These are phyloP conservation scores for fruit fly (Drosophila melanogaster) DNA, from an alignment of 1,140 invertebrate genomes.

Conservation along the genomic window DNA sequence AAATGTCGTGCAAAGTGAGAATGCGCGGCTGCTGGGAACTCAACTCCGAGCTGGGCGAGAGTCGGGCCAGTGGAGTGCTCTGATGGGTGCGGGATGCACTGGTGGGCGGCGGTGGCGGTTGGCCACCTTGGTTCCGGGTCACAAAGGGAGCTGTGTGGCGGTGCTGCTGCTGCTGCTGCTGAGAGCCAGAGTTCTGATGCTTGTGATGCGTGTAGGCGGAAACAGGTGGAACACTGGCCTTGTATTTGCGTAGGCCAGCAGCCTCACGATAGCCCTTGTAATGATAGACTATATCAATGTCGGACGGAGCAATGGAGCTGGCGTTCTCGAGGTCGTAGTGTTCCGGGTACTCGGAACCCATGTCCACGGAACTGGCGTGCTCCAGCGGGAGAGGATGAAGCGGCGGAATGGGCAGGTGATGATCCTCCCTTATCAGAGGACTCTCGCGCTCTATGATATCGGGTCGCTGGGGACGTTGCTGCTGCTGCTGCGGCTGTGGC, in stretches of 20 bases:
- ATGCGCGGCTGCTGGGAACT: slow-evolving; percentile 96
- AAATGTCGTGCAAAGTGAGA: slow-evolving; percentile 96
- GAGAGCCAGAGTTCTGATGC: slow-evolving; percentile 87
- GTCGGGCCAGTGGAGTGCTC: slow-evolving; percentile 93
- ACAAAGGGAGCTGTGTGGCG: slow-evolving; percentile 88
- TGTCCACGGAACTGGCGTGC: slow-evolving; percentile 87
- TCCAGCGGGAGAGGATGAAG: slow-evolving; percentile 88
- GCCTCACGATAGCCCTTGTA: slow-evolving; percentile 96
- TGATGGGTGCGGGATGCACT: slow-evolving; percentile 90
- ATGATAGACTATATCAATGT: slow-evolving; percentile 98
- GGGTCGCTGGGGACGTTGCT: slow-evolving; percentile 91
- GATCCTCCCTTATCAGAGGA: slow-evolving; percentile 89
- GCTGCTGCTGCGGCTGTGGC: slow-evolving; percentile 31
- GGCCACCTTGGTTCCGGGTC: slow-evolving; percentile 87
- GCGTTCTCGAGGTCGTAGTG: slow-evolving; percentile 99
- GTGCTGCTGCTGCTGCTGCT: slow-evolving; percentile 88
- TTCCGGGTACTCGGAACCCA: slow-evolving; percentile 94
- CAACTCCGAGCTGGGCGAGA: slow-evolving; percentile 96
- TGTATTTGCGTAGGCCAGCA: slow-evolving; percentile 93
- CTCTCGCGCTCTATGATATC: slow-evolving; percentile 97
- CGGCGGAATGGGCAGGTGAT: slow-evolving; percentile 90
- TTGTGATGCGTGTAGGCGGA: slow-evolving; percentile 91
- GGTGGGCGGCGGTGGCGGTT: slow-evolving; percentile 86
- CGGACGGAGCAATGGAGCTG: slow-evolving; percentile 97
- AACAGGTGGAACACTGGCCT: slow-evolving; percentile 90